phyloP scores from a whole-genome alignment of 2,113 vertebrate genomes.

The Apteryx mantelli region DNA sequence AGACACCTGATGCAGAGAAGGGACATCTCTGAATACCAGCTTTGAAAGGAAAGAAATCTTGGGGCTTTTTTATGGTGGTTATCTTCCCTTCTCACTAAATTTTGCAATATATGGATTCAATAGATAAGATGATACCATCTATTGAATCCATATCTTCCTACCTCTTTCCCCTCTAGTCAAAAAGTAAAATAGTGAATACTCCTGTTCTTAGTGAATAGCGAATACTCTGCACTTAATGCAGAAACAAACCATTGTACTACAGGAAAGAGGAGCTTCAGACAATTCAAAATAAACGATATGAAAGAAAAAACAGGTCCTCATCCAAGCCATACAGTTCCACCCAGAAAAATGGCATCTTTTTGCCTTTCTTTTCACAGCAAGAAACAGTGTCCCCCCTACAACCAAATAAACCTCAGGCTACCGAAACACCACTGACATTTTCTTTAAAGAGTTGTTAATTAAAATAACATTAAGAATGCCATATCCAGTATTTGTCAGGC shows the following conservation, averaged over 20 bases:
- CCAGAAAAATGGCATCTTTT: not conserved
- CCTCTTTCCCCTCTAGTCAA: not conserved
- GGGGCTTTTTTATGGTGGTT: not conserved
- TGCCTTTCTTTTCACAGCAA: not conserved
- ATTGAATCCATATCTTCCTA: not conserved
- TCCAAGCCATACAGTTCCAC: not conserved
- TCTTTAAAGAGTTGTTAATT: constrained; percentile 80
- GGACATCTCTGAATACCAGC: not conserved
- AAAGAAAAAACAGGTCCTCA: not conserved
- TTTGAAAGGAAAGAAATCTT: not conserved
- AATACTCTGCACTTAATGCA: not conserved
- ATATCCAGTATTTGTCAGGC: constrained; percentile 75
- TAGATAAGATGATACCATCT: not conserved
- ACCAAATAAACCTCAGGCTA: constrained; percentile 56
- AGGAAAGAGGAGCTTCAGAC: not conserved
- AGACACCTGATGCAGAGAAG: not conserved
- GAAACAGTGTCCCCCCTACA: not conserved
- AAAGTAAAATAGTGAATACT: constrained; percentile 14
- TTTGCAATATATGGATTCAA: not conserved
- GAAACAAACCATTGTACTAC: not conserved
- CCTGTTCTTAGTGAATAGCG: too few relatives aligned
- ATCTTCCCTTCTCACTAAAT: not conserved
- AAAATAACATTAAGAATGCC: constrained; percentile 77
- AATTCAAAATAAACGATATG: not conserved
- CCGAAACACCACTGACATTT: constrained; percentile 77